Evolutionary conservation across 1,140 invertebrate genomes (phyloP).

Genomic region (Leptinotarsa undecemlineata): DNA sequence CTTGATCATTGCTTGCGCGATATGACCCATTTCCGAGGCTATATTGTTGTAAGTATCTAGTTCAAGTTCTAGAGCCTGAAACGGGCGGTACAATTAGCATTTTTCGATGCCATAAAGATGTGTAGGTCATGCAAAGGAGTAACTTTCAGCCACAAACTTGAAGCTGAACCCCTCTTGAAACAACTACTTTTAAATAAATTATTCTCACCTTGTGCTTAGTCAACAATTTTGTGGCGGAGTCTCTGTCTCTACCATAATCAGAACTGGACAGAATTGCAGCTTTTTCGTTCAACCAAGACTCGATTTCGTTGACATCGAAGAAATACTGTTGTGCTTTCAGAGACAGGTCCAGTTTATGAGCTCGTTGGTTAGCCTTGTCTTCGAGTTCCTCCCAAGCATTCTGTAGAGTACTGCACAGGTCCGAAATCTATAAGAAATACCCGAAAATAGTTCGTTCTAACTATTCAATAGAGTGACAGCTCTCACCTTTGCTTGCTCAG

Average conservation of each 20-base stretch:
- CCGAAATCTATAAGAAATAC: slow-evolving; percentile 59
- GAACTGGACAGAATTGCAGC: slow-evolving; percentile 78
- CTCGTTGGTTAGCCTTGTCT: slow-evolving; percentile 70
- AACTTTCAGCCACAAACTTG: no score
- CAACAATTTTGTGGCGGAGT: slow-evolving; percentile 85
- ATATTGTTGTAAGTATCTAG: slow-evolving; percentile 92
- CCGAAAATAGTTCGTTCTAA: no score
- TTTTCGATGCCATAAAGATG: no score
- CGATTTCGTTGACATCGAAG: slow-evolving; percentile 89
- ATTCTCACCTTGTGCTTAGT: slow-evolving; percentile 84
- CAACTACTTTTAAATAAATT: no score
- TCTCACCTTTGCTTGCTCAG: slow-evolving; percentile 71
- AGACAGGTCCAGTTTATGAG: slow-evolving; percentile 80
- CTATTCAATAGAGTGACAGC: no score
- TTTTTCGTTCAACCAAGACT: slow-evolving; percentile 90
- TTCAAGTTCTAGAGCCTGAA: slow-evolving; percentile 84
- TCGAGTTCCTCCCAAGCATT: slow-evolving; percentile 73
- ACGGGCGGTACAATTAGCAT: not conserved
- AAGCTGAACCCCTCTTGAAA: no score
- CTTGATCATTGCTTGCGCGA: slow-evolving; percentile 77
- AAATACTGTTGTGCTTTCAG: slow-evolving; percentile 88
- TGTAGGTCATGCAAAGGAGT: no score
- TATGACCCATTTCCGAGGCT: slow-evolving; percentile 89
- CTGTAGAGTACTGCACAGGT: slow-evolving; percentile 67
- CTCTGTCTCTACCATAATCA: slow-evolving; percentile 85